phyloP scores from a whole-genome alignment of 2,888 invertebrate genomes.

The Drosophila demipolita region DNA sequence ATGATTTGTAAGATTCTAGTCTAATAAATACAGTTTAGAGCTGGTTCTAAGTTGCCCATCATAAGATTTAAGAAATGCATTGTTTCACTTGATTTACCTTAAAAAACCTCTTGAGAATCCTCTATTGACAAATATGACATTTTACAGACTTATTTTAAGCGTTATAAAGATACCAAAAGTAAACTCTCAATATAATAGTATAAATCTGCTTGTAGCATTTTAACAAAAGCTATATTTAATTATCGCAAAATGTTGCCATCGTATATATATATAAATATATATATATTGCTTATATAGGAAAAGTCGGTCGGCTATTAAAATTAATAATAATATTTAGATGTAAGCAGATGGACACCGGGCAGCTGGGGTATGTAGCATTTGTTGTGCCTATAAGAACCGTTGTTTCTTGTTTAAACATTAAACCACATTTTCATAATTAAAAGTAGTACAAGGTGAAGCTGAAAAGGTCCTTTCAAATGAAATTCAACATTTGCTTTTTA shows the following conservation, averaged over 20 bases:
- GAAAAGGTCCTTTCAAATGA: neutral
- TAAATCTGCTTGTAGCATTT: neutral
- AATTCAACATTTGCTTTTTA: neutral
- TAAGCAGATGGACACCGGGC: neutral
- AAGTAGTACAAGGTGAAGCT: neutral
- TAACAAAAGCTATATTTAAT: too few species aligned
- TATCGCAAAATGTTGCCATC: neutral
- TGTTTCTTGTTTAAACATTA: neutral
- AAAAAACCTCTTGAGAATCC: neutral
- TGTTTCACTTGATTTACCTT: neutral
- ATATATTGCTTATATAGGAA: neutral
- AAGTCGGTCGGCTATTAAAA: neutral
- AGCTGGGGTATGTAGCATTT: neutral
- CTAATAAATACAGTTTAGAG: neutral
- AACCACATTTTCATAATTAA: neutral
- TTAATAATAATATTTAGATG: neutral
- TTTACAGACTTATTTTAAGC: neutral
- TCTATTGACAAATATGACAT: neutral
- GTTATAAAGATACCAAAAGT: neutral
- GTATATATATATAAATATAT: neutral
- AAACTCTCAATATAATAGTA: neutral
- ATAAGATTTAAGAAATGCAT: neutral
- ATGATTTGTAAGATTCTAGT: neutral
- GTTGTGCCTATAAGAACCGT: neutral
- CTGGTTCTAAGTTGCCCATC: neutral